phyloP scores from a whole-genome alignment of 1,140 invertebrate species.

The Geopemphigus sp. region DNA sequence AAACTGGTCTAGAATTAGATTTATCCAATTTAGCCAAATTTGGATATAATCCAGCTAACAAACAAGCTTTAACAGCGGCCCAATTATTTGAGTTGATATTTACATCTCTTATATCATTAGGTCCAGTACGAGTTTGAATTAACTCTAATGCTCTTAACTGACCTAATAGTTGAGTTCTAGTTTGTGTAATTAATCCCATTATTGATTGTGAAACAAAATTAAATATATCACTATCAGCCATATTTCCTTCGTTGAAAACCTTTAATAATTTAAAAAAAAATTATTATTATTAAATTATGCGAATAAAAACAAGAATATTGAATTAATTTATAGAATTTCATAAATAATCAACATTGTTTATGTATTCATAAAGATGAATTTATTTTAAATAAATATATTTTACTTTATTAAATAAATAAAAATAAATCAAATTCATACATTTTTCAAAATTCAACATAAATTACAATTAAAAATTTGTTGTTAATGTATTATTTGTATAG shows the following conservation, averaged over 20 bases:
- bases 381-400: too few relatives aligned
- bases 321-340: too few relatives aligned
- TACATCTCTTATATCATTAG: slow-evolving; percentile 69
- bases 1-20: slow-evolving; percentile 57
- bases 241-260: slow-evolving; percentile 43
- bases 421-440: too few relatives aligned
- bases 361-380: too few relatives aligned
- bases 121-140: slow-evolving; percentile 60
- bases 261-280: background rate
- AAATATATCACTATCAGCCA: slow-evolving; percentile 34
- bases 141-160: slow-evolving; percentile 83
- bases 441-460: too few relatives aligned
- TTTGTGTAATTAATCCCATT: slow-evolving; percentile 82
- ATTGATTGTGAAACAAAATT: slow-evolving; percentile 77
- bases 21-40: slow-evolving; percentile 73
- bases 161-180: slow-evolving; percentile 75
- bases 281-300: too few relatives aligned
- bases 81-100: slow-evolving; percentile 88
- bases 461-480: too few relatives aligned
- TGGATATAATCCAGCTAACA: slow-evolving; percentile 84
- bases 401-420: too few relatives aligned
- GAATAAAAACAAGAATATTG: too few relatives aligned
- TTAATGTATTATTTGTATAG: too few relatives aligned
- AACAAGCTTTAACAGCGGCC: slow-evolving; percentile 86
- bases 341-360: too few relatives aligned